A percentile compares a stretch with the other conserved stretches of the same genome.
phyloP scores from a whole-genome alignment of 2,888 invertebrate genomes.

The Temnothorax rugatulus region DNA sequence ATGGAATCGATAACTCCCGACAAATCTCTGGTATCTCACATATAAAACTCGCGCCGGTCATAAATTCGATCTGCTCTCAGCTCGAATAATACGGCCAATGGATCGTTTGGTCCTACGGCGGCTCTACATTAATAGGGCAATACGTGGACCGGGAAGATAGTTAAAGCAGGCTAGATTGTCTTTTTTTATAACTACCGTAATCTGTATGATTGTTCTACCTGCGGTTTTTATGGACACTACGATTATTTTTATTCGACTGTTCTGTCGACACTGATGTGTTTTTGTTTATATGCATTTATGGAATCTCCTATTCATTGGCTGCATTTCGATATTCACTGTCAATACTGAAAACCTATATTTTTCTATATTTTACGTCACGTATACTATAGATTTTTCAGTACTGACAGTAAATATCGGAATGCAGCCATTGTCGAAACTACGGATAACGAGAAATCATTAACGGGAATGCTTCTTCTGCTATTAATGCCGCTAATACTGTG shows the following conservation, averaged over 20 bases:
- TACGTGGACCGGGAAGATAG: slow-evolving; percentile 18
- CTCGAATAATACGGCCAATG: not conserved
- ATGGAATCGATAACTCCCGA: slow-evolving; percentile 82
- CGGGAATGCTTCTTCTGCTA: not conserved
- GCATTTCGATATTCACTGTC: no score
- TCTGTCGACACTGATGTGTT: not conserved
- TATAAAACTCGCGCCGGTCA: slow-evolving; percentile 67
- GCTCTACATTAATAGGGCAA: slow-evolving; percentile 57
- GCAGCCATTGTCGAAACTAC: not conserved
- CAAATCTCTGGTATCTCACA: slow-evolving; percentile 75
- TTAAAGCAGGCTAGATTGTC: slow-evolving; percentile 8
- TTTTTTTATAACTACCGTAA: slow-evolving; percentile 68
- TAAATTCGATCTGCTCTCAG: slow-evolving; percentile 72
- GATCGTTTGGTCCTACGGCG: slow-evolving; percentile 27
- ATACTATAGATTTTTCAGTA: no score
- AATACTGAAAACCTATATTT: no score
- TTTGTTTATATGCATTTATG: not conserved
- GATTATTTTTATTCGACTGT: slow-evolving; percentile 60
- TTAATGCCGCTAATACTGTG: not conserved
- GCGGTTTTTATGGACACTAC: slow-evolving; percentile 64
- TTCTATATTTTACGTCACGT: no score
- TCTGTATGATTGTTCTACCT: slow-evolving; percentile 61
- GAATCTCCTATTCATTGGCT: not conserved
- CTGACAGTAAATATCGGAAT: no score
- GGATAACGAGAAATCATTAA: slow-evolving; percentile 1